Evolutionary conservation across 2,888 invertebrate genomes (phyloP).

Genomic region (Fissipunctia ypsillon): DNA sequence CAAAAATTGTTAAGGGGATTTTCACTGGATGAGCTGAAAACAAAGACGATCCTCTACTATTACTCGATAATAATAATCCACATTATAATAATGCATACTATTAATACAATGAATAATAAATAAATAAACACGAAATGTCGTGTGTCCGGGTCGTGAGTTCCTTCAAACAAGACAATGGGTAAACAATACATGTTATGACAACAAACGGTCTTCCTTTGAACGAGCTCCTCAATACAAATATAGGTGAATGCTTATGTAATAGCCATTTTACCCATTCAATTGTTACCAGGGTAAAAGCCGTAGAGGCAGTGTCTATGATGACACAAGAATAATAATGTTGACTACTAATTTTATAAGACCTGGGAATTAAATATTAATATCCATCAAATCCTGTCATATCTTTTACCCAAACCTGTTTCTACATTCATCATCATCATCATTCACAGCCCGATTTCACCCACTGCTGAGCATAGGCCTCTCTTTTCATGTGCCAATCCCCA

Average conservation of each 20-base stretch:
- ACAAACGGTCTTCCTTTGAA: conserved; percentile 30
- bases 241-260: conserved; percentile 13
- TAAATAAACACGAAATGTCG: conserved; percentile 36
- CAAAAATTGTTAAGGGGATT: background rate
- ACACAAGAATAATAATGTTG: background rate
- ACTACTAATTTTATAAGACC: background rate
- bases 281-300: background rate
- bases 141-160: conserved; percentile 53
- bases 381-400: background rate
- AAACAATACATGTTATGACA: conserved; percentile 11
- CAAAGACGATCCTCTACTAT: background rate
- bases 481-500: too few relatives aligned
- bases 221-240: conserved; percentile 13
- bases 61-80: background rate
- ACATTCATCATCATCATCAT: too few relatives aligned
- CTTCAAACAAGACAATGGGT: conserved; percentile 38
- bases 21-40: background rate
- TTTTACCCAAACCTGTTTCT: background rate
- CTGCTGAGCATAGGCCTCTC: too few relatives aligned
- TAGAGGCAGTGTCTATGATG: background rate
- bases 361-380: background rate
- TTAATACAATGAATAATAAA: conserved; percentile 18
- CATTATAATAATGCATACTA: conserved; percentile 17
- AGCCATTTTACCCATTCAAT: conserved; percentile 8
- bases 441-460: too few relatives aligned